These are phyloP conservation scores for Drosophila helvetica DNA, from an alignment of 2,888 invertebrate genomes.

Conservation along the genomic window DNA sequence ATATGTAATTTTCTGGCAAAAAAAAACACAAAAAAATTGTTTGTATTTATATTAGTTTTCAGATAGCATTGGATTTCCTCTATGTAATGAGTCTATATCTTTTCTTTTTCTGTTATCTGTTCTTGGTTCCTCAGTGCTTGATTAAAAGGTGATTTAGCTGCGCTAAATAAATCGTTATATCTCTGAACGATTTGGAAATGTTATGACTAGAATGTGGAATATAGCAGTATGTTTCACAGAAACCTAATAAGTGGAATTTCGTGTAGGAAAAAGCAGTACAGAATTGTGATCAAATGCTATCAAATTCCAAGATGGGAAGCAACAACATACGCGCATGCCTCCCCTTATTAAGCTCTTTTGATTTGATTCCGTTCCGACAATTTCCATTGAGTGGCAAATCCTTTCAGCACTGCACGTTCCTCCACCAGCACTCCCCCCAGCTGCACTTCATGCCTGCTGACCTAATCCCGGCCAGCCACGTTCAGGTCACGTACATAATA, in stretches of 20 bases:
- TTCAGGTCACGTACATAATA: conserved; percentile 47
- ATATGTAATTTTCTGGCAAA: conserved; percentile 25
- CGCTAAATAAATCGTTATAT: neutral
- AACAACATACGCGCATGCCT: neutral
- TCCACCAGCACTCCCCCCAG: conserved; percentile 7
- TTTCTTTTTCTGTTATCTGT: conserved; percentile 13
- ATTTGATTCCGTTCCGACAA: conserved; percentile 13
- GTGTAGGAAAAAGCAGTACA: too few species aligned
- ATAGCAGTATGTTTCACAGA: too few species aligned
- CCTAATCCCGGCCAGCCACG: conserved; percentile 41
- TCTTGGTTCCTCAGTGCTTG: conserved; percentile 25
- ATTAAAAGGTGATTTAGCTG: conserved; percentile 17
- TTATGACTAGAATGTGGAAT: too few species aligned
- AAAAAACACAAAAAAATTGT: neutral
- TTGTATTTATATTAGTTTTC: conserved; percentile 15
- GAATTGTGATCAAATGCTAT: too few species aligned
- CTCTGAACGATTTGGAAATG: too few species aligned
- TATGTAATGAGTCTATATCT: conserved; percentile 39
- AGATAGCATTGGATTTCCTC: conserved; percentile 35
- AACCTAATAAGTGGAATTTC: too few species aligned
- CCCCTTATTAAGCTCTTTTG: neutral
- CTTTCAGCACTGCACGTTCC: conserved; percentile 44
- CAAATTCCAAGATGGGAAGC: too few species aligned
- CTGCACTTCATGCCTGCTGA: conserved; percentile 34
- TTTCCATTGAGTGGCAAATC: conserved; percentile 29